Conservation (phyloP, 2,797 vertebrate genomes). For the Ctenochaetus hawaiiensis region DNA sequence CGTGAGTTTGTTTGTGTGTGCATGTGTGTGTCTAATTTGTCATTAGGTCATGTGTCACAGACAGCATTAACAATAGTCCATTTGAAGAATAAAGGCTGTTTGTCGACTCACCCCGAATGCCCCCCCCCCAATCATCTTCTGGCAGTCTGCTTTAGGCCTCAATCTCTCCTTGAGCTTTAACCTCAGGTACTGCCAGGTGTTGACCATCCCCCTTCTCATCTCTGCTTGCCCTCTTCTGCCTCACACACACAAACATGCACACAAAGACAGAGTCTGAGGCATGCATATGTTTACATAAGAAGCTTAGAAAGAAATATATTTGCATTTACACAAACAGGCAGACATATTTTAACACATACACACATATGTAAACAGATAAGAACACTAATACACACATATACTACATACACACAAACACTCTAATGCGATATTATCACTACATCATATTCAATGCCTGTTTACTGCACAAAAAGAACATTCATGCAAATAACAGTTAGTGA, state of each 20-base stretch:
- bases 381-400: conserved; percentile 10
- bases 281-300: background rate
- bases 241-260: background rate
- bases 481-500: conserved; percentile 15
- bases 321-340: background rate
- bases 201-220: conserved; percentile 17
- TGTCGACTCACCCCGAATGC: background rate
- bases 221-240: background rate
- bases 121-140: conserved; percentile 53
- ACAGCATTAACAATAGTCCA: conserved; percentile 63
- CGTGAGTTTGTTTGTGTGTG: conserved; percentile 18
- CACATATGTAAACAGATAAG: background rate
- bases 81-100: conserved; percentile 55
- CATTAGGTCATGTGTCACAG: conserved; percentile 55
- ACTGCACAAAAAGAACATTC: conserved; percentile 9
- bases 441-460: conserved; percentile 5
- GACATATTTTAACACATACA: background rate
- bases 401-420: conserved; percentile 18
- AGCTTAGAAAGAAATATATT: conserved; percentile 1
- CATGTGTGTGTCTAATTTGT: conserved; percentile 22
- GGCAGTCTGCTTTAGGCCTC: conserved; percentile 45
- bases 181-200: conserved; percentile 68
- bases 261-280: background rate
- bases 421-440: conserved; percentile 14
- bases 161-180: conserved; percentile 68